phyloP scores from a whole-genome alignment of 1,140 invertebrate species.

The Nymphalis io region DNA sequence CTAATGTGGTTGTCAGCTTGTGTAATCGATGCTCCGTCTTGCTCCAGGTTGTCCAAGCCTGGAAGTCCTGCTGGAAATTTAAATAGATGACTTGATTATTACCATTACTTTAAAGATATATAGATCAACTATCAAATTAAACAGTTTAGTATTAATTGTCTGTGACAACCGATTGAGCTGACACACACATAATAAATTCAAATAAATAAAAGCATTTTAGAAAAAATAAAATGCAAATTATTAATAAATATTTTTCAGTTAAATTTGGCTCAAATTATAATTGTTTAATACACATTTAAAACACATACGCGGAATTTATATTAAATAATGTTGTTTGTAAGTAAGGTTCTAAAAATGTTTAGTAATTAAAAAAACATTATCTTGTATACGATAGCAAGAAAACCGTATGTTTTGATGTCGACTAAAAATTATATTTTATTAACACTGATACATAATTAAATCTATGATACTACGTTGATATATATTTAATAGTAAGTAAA shows the following conservation, averaged over 20 bases:
- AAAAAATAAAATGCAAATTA: no score
- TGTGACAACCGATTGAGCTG: neutral
- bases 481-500: neutral
- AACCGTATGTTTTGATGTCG: slow-evolving; percentile 4
- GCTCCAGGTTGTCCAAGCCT: slow-evolving; percentile 48
- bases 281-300: neutral
- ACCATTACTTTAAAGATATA: no score
- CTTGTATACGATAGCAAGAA: neutral
- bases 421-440: neutral
- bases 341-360: neutral
- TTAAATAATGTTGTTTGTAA: neutral
- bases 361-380: neutral
- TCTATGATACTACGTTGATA: neutral
- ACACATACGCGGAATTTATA: neutral
- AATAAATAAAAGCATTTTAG: neutral
- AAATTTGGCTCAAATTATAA: neutral
- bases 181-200: neutral
- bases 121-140: no score
- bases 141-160: no score
- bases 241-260: no score
- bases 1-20: slow-evolving; percentile 46
- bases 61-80: slow-evolving; percentile 50
- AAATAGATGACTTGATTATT: neutral
- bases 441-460: neutral
- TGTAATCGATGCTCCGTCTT: slow-evolving; percentile 46